Conservation (phyloP, 2,113 vertebrate species). For the Scomber colias region DNA sequence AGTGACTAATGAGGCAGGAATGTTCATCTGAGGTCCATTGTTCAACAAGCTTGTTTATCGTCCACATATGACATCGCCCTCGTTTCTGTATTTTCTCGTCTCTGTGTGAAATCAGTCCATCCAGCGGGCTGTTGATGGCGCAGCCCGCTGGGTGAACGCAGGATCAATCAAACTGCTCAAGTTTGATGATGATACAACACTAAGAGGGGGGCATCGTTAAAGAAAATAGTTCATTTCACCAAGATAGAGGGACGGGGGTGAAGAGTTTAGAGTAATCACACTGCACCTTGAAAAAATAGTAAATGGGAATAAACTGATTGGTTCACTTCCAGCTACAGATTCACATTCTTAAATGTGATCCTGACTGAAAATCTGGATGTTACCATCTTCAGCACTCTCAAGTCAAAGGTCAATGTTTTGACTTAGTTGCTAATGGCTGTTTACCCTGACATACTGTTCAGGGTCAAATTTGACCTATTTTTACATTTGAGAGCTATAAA, state of each 20-base stretch:
- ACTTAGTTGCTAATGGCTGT: not conserved
- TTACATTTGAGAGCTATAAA: too few relatives aligned
- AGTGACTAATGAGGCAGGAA: not conserved
- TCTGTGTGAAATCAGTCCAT: conserved; percentile 37
- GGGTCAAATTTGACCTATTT: too few relatives aligned
- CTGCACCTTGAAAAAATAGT: not conserved
- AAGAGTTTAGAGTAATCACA: not conserved
- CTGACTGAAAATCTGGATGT: not conserved
- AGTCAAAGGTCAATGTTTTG: not conserved
- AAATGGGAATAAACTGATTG: not conserved
- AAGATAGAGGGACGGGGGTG: not conserved
- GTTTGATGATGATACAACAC: not conserved
- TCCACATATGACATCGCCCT: not conserved
- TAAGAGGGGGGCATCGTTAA: not conserved
- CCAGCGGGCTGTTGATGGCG: conserved; percentile 8
- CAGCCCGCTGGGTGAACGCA: conserved; percentile 13
- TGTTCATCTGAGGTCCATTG: not conserved
- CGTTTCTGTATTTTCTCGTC: not conserved
- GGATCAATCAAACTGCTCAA: conserved; percentile 22
- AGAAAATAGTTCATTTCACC: conserved; percentile 22
- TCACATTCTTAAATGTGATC: not conserved
- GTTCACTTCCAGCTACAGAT: not conserved
- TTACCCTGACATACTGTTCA: too few relatives aligned
- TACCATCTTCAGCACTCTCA: not conserved
- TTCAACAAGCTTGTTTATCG: conserved; percentile 6